Conservation (phyloP, 2,888 invertebrate species). For the Drosophila pseudotalamancana region DNA sequence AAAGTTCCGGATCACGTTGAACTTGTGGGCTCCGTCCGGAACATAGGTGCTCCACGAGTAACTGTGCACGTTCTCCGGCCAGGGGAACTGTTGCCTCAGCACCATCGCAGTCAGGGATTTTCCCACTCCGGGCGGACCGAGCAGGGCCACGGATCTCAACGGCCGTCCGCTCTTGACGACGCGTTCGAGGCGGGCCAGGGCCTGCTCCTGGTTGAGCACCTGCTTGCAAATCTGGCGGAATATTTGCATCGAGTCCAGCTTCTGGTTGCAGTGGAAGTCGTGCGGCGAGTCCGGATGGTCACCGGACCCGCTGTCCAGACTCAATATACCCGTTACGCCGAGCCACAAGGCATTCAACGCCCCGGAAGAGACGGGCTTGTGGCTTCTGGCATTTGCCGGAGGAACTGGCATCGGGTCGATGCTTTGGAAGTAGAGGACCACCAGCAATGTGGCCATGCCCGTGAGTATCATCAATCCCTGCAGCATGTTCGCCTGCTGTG, state of each 20-base stretch:
- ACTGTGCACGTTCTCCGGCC: conserved; percentile 71
- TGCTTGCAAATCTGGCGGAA: conserved; percentile 39
- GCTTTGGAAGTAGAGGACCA: conserved; percentile 17
- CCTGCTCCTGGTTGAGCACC: conserved; percentile 62
- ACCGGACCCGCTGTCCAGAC: not conserved
- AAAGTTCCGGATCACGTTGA: conserved; percentile 40
- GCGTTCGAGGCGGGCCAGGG: conserved; percentile 51
- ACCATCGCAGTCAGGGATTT: conserved; percentile 62
- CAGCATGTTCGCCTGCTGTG: conserved; percentile 13
- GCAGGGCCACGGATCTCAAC: conserved; percentile 62
- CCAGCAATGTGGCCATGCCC: conserved; percentile 18
- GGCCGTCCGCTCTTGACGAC: conserved; percentile 18
- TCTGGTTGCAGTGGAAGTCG: conserved; percentile 25
- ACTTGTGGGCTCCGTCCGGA: conserved; percentile 33
- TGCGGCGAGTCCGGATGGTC: not conserved
- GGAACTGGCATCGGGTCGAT: conserved; percentile 1
- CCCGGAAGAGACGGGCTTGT: not conserved
- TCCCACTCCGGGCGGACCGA: conserved; percentile 73
- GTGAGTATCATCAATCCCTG: conserved; percentile 33
- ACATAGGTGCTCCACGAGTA: conserved; percentile 64
- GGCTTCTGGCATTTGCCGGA: too few species aligned
- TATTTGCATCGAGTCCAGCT: conserved; percentile 35
- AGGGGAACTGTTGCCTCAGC: conserved; percentile 64
- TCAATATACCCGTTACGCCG: conserved; percentile 11
- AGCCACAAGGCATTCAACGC: conserved; percentile 31